Evolutionary conservation across 2,888 invertebrate species (phyloP).

Genomic region (Acanthococcus lagerstroemiae): DNA sequence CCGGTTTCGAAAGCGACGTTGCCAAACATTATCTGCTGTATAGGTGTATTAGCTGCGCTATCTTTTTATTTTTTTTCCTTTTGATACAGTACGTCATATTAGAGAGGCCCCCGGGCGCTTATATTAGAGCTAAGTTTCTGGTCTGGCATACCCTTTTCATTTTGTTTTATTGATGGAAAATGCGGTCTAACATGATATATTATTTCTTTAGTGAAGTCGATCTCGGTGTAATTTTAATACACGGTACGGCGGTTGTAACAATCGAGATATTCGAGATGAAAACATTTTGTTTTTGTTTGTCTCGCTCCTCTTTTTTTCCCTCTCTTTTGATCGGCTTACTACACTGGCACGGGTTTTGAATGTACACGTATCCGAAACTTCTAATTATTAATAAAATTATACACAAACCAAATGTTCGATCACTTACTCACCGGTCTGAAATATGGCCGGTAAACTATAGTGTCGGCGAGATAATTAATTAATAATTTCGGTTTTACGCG

Average conservation of each 20-base stretch:
- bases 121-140: not conserved
- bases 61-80: not conserved
- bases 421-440: too few species aligned
- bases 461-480: too few species aligned
- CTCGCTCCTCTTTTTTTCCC: too few species aligned
- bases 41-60: not conserved
- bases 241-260: too few species aligned
- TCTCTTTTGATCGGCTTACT: too few species aligned
- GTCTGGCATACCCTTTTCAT: not conserved
- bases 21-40: not conserved
- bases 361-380: too few species aligned
- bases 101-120: not conserved
- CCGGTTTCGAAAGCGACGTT: constrained; percentile 16
- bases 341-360: too few species aligned
- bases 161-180: not conserved
- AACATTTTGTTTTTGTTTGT: too few species aligned
- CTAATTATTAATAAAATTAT: too few species aligned
- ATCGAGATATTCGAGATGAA: not conserved
- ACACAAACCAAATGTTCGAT: too few species aligned
- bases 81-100: not conserved
- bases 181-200: not conserved
- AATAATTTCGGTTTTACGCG: too few species aligned
- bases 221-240: not conserved
- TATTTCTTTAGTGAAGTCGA: not conserved
- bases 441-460: too few species aligned